These are phyloP conservation scores for Lepus europaeus DNA, from an alignment of 2,113 vertebrate genomes.

Conservation along the genomic window DNA sequence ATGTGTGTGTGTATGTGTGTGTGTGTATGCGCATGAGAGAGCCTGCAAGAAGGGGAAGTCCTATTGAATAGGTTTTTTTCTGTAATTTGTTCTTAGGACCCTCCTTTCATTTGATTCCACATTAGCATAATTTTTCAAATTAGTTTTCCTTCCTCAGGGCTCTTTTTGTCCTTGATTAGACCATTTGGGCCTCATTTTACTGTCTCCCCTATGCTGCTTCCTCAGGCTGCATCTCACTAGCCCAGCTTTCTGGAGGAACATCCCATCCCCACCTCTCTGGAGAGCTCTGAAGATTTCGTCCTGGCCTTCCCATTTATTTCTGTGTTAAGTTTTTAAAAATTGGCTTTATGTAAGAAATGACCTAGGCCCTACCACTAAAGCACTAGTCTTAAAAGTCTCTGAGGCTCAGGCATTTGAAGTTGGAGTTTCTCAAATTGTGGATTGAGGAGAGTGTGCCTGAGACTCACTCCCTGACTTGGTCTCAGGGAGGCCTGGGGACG, in stretches of 20 bases:
- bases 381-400: not conserved
- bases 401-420: not conserved
- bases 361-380: not conserved
- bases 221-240: not conserved
- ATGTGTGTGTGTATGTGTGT: not conserved
- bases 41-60: too few species aligned
- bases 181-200: not conserved
- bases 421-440: not conserved
- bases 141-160: not conserved
- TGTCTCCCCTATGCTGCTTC: not conserved
- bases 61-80: not conserved
- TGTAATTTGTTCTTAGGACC: not conserved
- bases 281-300: not conserved
- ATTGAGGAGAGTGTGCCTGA: not conserved
- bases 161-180: not conserved
- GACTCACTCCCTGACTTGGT: not conserved
- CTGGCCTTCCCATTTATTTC: not conserved
- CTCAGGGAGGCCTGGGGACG: not conserved
- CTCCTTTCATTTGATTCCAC: not conserved
- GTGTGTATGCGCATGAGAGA: not conserved
- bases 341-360: not conserved
- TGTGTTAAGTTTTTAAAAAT: not conserved
- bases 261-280: not conserved
- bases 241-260: not conserved
- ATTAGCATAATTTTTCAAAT: constrained; percentile 31